phyloP scores from a whole-genome alignment of 2,888 invertebrate species.

The Dryobota labecula region DNA sequence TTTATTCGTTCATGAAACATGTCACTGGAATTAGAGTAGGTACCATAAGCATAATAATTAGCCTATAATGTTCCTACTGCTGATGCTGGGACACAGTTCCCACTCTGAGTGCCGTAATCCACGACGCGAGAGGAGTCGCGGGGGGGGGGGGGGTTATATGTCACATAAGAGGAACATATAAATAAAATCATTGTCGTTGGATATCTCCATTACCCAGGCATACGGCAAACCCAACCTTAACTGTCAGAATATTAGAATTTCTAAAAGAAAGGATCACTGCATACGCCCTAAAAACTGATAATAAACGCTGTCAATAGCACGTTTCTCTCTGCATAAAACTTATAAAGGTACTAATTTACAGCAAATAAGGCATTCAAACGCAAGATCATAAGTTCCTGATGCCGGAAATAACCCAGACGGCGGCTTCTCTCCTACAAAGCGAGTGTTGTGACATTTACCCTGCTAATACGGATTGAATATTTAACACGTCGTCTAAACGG shows the following conservation, averaged over 20 bases:
- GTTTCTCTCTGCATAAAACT: constrained; percentile 14
- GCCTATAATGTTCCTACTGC: too few species aligned
- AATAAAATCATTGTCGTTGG: neutral
- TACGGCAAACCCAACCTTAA: neutral
- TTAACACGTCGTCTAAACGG: constrained; percentile 51
- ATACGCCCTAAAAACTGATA: neutral
- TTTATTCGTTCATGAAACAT: neutral
- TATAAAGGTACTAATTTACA: constrained; percentile 30
- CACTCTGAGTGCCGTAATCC: too few species aligned
- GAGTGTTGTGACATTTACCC: constrained; percentile 57
- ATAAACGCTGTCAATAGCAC: neutral
- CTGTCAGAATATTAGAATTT: neutral
- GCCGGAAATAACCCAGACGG: constrained; percentile 66
- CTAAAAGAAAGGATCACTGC: neutral
- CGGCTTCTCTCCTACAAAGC: constrained; percentile 41
- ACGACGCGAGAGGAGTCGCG: too few species aligned
- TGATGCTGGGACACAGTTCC: too few species aligned
- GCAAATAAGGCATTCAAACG: constrained; percentile 48
- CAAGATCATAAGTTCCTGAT: constrained; percentile 57
- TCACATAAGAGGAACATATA: neutral
- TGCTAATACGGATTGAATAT: constrained; percentile 62
- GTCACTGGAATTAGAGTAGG: neutral
- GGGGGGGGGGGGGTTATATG: too few species aligned
- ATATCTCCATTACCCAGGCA: neutral
- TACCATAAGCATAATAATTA: too few species aligned